A percentile compares a stretch with the other conserved stretches of the same genome.
These are phyloP conservation scores for Hyperopisus bebe DNA, from an alignment of 2,113 vertebrate species.

Conservation along the genomic window DNA sequence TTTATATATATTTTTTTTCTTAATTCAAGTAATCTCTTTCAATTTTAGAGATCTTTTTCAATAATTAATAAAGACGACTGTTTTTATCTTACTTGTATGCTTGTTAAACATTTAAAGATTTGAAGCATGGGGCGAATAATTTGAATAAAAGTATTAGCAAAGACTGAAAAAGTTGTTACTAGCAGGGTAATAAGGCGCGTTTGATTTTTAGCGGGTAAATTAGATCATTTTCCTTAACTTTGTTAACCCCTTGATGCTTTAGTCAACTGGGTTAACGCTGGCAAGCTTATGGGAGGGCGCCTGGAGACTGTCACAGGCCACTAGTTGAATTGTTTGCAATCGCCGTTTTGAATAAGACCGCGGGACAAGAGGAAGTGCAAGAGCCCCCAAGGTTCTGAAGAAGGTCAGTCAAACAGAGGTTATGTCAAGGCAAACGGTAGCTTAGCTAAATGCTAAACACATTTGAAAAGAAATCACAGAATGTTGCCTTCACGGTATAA, in stretches of 20 bases:
- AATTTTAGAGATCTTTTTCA: neutral
- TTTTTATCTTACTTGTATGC: neutral
- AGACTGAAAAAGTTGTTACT: neutral
- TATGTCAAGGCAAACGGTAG: slow-evolving; percentile 20
- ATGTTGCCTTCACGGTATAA: slow-evolving; percentile 17
- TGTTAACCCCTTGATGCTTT: slow-evolving; percentile 17
- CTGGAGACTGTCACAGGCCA: neutral
- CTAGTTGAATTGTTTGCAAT: neutral
- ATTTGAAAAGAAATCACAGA: slow-evolving; percentile 5
- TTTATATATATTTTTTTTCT: neutral
- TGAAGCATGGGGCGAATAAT: neutral
- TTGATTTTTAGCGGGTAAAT: neutral
- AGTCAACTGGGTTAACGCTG: neutral
- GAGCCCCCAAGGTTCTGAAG: slow-evolving; percentile 14
- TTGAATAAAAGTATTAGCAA: neutral
- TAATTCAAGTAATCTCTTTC: neutral
- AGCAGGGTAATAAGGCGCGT: neutral
- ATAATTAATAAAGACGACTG: neutral
- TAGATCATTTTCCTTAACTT: neutral
- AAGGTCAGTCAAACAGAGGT: slow-evolving; percentile 17
- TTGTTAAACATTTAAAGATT: neutral
- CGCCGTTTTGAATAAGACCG: neutral
- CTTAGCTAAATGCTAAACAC: slow-evolving; percentile 13
- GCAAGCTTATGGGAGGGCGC: neutral
- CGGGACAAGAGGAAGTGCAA: neutral